Conservation (phyloP, 2,888 invertebrate genomes). For the Diplazon laetatorius region DNA sequence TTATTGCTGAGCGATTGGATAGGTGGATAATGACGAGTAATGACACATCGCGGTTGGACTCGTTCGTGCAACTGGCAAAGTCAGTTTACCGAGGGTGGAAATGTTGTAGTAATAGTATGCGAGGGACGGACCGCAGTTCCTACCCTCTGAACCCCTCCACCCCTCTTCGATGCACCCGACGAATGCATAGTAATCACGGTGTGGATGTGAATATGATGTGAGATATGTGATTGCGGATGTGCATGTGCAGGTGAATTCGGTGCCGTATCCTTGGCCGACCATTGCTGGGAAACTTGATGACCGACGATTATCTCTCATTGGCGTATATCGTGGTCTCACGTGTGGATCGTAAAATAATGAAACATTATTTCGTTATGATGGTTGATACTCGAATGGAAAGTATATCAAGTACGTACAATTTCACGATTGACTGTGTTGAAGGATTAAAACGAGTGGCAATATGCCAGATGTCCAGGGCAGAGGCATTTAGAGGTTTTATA, state of each 20-base stretch:
- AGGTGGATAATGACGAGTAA: slow-evolving; percentile 81
- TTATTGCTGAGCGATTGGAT: slow-evolving; percentile 80
- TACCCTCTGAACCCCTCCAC: too few relatives aligned
- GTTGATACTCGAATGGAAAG: background rate
- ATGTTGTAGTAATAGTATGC: slow-evolving; percentile 49
- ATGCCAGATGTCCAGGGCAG: too few relatives aligned
- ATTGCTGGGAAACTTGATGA: slow-evolving; percentile 81
- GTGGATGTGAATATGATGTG: slow-evolving; percentile 79
- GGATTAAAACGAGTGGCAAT: background rate
- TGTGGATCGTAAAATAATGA: slow-evolving; percentile 77
- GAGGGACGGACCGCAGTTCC: slow-evolving; percentile 41
- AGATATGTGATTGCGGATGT: slow-evolving; percentile 81
- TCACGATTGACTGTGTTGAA: too few relatives aligned
- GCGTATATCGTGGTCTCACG: slow-evolving; percentile 59
- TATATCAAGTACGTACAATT: too few relatives aligned
- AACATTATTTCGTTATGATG: slow-evolving; percentile 67
- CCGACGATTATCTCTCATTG: slow-evolving; percentile 79
- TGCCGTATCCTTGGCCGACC: slow-evolving; percentile 77
- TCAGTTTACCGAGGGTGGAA: slow-evolving; percentile 48
- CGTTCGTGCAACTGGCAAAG: slow-evolving; percentile 54
- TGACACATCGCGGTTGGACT: slow-evolving; percentile 77
- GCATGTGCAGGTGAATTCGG: slow-evolving; percentile 81
- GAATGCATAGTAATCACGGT: slow-evolving; percentile 53
- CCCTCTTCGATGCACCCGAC: slow-evolving; percentile 41
- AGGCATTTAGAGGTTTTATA: background rate